Conservation (phyloP, 2,888 invertebrate species). For the Timema cristinae region DNA sequence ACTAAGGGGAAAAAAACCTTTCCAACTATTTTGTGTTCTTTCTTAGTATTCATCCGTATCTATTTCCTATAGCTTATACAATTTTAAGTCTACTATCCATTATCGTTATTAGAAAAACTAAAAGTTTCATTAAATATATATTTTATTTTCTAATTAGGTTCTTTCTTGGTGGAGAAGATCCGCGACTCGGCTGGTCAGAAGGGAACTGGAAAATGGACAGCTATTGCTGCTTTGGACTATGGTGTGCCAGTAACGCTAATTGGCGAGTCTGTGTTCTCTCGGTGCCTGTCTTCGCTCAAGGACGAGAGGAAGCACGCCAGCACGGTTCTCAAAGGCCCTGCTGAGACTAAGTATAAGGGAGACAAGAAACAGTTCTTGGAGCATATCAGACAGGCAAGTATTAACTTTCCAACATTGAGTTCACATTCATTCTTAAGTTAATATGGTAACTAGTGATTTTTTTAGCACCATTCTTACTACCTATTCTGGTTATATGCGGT, state of each 20-base stretch:
- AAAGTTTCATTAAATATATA: too few species aligned
- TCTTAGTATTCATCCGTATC: too few species aligned
- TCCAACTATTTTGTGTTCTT: too few species aligned
- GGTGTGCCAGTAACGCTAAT: constrained; percentile 97
- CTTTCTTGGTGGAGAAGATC: constrained; percentile 77
- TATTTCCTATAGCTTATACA: too few species aligned
- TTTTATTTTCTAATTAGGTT: too few species aligned
- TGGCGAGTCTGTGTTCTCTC: constrained; percentile 95
- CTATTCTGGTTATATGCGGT: too few species aligned
- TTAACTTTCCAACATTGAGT: background rate
- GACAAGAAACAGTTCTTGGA: constrained; percentile 77
- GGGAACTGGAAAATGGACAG: constrained; percentile 99
- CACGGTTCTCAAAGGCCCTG: constrained; percentile 66
- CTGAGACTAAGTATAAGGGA: constrained; percentile 56
- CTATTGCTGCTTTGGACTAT: constrained; percentile 90
- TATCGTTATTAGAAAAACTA: too few species aligned
- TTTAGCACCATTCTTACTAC: too few species aligned
- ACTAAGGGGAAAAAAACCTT: too few species aligned
- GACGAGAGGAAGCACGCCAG: constrained; percentile 83
- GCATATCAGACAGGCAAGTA: constrained; percentile 62
- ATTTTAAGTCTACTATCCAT: too few species aligned
- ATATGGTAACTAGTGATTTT: too few species aligned
- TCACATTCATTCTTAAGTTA: constrained; percentile 33
- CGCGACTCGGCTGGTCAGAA: constrained; percentile 96
- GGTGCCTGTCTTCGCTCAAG: constrained; percentile 90